Evolutionary conservation across 92 coral and sea anemone genomes (phyloP).

Genomic region (Umimayanthus kanabou): DNA sequence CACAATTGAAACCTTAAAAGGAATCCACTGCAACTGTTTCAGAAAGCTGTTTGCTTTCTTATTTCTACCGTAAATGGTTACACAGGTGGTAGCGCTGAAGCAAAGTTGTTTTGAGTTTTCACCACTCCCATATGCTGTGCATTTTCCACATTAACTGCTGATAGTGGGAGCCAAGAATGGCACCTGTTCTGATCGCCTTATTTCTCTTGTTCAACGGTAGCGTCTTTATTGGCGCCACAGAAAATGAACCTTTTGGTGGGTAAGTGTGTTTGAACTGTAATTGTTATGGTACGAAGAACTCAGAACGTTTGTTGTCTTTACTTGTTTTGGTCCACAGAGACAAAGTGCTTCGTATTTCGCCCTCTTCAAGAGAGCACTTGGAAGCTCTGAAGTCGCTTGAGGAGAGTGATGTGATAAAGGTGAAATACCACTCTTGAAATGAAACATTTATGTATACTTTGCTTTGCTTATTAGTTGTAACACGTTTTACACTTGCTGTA

Average conservation of each 20-base stretch:
- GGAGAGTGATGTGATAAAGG: constrained; percentile 51
- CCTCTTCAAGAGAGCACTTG: constrained; percentile 48
- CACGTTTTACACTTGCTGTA: not conserved
- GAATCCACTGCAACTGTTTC: not conserved
- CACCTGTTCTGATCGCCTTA: not conserved
- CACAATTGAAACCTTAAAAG: not conserved
- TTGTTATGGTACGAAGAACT: not conserved
- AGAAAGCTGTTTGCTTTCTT: not conserved
- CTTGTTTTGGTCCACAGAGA: constrained; percentile 38
- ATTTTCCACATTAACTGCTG: not conserved
- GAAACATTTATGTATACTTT: too few species aligned
- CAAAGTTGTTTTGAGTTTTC: not conserved
- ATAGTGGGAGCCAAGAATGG: not conserved
- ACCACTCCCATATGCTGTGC: not conserved
- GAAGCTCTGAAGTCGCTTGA: constrained; percentile 37
- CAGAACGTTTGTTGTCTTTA: not conserved
- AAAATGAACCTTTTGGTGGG: not conserved
- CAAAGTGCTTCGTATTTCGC: constrained; percentile 70
- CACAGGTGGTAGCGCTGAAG: not conserved
- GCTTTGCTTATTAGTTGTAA: not conserved
- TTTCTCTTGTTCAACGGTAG: not conserved
- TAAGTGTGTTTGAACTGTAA: not conserved
- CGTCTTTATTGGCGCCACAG: not conserved
- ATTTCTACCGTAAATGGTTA: not conserved
- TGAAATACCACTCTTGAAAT: too few species aligned